Evolutionary conservation across 2,888 invertebrate genomes (phyloP), one percentile per base, ranked within the genome.

Genomic region (Cantharis nigra): DNA sequence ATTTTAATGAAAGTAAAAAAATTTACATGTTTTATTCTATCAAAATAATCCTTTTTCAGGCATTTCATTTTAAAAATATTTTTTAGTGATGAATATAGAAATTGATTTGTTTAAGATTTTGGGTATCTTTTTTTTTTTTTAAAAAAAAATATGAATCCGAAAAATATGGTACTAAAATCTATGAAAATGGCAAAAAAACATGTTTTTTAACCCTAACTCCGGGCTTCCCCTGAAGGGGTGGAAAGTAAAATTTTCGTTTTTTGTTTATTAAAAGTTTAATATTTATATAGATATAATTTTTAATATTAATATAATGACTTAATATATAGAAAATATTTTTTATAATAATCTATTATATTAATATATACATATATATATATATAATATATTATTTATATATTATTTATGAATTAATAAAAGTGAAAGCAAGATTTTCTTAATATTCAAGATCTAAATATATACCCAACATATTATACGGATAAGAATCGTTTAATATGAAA

Each of bases 31-130:
- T 88, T 90, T 91, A 91, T 87, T 90, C 91, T 91, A 91, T 92
- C 91, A 92, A 90, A 90, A 90, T 91, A 91, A 89, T 86, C 91
- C 91, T 92, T 91, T 92, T 83, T 87, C 90, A 91, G 91, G 90
- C 91, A 88, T 84, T 84, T 85, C 85, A 87, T 30, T 23, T 16
- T 1, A 1, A 16, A 1, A 16, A 16, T 16, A 1, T 16, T 16
- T 16, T 16, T 16, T 16, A 1, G 16, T 16, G 16, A 16, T 16
- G 16, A 16, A 16, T 16, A 16, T 16, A 16, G 1, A 16, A 16
- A 1, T 16, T 16, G 16, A 16, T 16, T 16, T 16, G n/a, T 78
- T 76, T 72, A 63, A 9, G 1, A 2, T 26, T 26, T 26, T 5
- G 7, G 9, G 0, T 26, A 26, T 26, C 26, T 26, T 16, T 16